Evolutionary conservation across 2,888 invertebrate genomes (phyloP), one percentile per base, ranked within the genome.

Genomic region (Ganaspis brasiliensis): DNA sequence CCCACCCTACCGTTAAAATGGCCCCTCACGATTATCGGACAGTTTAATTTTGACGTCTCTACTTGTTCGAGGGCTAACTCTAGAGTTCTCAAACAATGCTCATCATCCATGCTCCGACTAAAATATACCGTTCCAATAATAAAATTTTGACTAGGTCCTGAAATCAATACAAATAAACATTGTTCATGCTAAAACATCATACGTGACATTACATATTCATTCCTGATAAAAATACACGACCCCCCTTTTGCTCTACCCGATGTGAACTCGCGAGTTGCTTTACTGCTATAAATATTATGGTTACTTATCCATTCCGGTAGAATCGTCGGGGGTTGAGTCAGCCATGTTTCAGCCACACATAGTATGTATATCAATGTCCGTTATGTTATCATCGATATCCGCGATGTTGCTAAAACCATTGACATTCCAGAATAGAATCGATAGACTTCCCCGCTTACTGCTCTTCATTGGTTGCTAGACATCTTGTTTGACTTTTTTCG

Each of bases 321-420:
- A n/a, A n/a, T n/a, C n/a, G n/a, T n/a, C n/a, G n/a, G n/a, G n/a
- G n/a, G n/a, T n/a, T n/a, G n/a, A n/a, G n/a, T n/a, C 9, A 21
- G 26, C 59, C 59, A 59, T 4, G 59, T 59, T 59, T 59, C 59
- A 1, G 59, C 5, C 31, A 24, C 19, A 24, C 59, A 59, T 5
- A 59, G 9, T 21, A 59, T 9, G n/a, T 59, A n/a, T n/a, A n/a
- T n/a, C 59, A 40, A 40, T 40, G 9, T 40, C 40, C 9, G 9
- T 12, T 8, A 9, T 9, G 9, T 6, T 40, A 8, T 40, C 40
- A 9, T 2, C 40, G 9, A 40, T 40, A n/a, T n/a, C n/a, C 5
- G 1, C 3, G n/a, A 45, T 14, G n/a, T n/a, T n/a, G n/a, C n/a
- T n/a, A n/a, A n/a, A n/a, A n/a, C n/a, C n/a, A n/a, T n/a, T n/a